Conservation (phyloP, 1,140 invertebrate genomes). For the Sycobia sp. region DNA sequence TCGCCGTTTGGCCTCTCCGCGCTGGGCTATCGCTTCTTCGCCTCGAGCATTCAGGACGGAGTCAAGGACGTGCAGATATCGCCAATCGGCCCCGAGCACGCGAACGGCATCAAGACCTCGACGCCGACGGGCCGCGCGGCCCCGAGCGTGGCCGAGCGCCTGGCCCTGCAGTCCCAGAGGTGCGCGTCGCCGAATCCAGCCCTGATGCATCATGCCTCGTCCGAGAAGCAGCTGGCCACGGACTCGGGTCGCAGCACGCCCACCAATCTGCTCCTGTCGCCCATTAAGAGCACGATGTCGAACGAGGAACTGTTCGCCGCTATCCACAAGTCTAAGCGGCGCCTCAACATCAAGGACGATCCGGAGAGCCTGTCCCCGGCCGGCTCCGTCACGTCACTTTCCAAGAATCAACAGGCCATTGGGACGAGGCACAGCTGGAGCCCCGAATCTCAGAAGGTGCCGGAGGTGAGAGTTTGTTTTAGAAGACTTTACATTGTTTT, state of each 20-base stretch:
- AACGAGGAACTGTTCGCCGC: constrained; percentile 78
- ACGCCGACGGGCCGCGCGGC: constrained; percentile 42
- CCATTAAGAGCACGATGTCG: constrained; percentile 74
- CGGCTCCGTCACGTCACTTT: constrained; percentile 50
- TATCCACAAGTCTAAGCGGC: constrained; percentile 79
- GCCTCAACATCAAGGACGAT: constrained; percentile 71
- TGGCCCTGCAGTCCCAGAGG: constrained; percentile 40
- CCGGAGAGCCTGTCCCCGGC: constrained; percentile 63
- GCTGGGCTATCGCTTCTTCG: constrained; percentile 56
- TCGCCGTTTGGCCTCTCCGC: constrained; percentile 50
- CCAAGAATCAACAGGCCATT: constrained; percentile 28
- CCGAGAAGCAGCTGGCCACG: not conserved
- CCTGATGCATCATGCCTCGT: constrained; percentile 4
- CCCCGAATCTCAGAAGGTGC: constrained; percentile 50
- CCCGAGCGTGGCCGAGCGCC: constrained; percentile 46
- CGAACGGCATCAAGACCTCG: constrained; percentile 49
- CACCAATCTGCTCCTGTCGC: constrained; percentile 63
- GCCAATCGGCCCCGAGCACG: constrained; percentile 47
- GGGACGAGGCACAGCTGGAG: constrained; percentile 58
- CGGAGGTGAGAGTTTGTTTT: constrained; percentile 41
- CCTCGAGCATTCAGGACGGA: constrained; percentile 44
- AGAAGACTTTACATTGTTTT: no score
- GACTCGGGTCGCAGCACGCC: constrained; percentile 46
- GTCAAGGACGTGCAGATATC: constrained; percentile 48
- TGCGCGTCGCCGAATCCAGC: constrained; percentile 37